These are phyloP conservation scores for Brachionus angularis DNA, from an alignment of 1,140 invertebrate species.

Conservation along the genomic window DNA sequence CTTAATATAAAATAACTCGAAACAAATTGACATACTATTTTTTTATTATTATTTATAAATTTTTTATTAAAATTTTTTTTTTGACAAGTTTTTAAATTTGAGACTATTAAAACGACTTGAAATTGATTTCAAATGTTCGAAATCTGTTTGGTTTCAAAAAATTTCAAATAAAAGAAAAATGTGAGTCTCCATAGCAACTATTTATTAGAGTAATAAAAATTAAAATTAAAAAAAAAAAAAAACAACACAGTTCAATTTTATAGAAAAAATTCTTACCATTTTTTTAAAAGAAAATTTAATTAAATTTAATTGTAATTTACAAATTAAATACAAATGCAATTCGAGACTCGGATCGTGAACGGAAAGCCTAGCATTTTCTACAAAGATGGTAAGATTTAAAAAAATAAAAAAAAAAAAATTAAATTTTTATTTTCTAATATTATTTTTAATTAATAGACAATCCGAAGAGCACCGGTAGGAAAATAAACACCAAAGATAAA, in stretches of 20 bases:
- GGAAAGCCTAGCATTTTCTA: slow-evolving; percentile 38
- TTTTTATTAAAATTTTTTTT: too few species aligned
- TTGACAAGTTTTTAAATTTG: too few species aligned
- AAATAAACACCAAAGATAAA: not conserved
- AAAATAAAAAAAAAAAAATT: not conserved
- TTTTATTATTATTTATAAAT: too few species aligned
- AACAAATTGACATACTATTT: too few species aligned
- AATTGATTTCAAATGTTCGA: too few species aligned
- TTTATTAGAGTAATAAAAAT: too few species aligned
- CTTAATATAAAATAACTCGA: too few species aligned
- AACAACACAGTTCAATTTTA: not conserved
- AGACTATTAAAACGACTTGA: too few species aligned
- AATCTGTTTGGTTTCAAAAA: too few species aligned
- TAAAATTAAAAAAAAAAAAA: not conserved
- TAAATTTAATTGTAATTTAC: not conserved
- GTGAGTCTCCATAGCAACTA: too few species aligned
- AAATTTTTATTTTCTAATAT: not conserved
- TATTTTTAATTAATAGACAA: not conserved
- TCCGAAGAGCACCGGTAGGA: too few species aligned
- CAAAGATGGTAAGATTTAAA: slow-evolving; percentile 6
- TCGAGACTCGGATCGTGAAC: slow-evolving; percentile 35
- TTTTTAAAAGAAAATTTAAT: not conserved
- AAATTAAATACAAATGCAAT: slow-evolving; percentile 22
- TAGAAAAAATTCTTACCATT: not conserved
- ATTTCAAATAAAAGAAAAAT: too few species aligned